Evolutionary conservation across 2,888 invertebrate genomes (phyloP).

Genomic region (Leucophenga montana): DNA sequence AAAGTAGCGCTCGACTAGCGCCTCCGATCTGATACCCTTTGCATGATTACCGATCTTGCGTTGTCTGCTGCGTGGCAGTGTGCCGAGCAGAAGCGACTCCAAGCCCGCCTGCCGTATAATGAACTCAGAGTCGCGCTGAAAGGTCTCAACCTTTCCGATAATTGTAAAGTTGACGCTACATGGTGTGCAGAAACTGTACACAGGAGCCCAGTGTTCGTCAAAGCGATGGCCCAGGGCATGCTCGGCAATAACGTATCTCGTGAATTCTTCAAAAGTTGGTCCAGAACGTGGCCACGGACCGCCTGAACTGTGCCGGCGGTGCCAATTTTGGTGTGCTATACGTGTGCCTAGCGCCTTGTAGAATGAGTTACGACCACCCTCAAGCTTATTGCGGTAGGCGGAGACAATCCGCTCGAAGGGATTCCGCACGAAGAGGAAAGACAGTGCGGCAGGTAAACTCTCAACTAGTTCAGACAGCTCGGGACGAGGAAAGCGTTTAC

Average conservation of each 20-base stretch:
- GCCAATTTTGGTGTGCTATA: slow-evolving; percentile 78
- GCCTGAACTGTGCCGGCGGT: slow-evolving; percentile 41
- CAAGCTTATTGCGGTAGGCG: slow-evolving; percentile 83
- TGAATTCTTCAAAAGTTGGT: slow-evolving; percentile 82
- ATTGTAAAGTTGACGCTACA: slow-evolving; percentile 79
- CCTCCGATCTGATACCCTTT: slow-evolving; percentile 70
- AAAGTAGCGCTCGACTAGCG: slow-evolving; percentile 77
- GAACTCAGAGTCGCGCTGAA: slow-evolving; percentile 77
- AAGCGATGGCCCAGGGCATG: slow-evolving; percentile 75
- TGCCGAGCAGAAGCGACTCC: slow-evolving; percentile 75
- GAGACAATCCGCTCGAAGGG: slow-evolving; percentile 83
- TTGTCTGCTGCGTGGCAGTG: slow-evolving; percentile 74
- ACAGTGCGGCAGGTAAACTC: slow-evolving; percentile 77
- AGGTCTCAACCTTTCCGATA: slow-evolving; percentile 79
- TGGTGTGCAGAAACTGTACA: slow-evolving; percentile 79
- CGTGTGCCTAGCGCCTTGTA: slow-evolving; percentile 80
- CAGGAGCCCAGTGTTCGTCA: slow-evolving; percentile 81
- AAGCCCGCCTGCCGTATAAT: slow-evolving; percentile 77
- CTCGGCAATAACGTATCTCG: slow-evolving; percentile 79
- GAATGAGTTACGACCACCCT: slow-evolving; percentile 80
- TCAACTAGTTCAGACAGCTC: slow-evolving; percentile 79
- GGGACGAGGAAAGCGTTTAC: slow-evolving; percentile 81
- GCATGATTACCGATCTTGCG: slow-evolving; percentile 74
- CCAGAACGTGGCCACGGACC: slow-evolving; percentile 69
- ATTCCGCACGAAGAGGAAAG: slow-evolving; percentile 81